Conservation (phyloP, 1,140 invertebrate genomes). For the Drosophila ohnishii region DNA sequence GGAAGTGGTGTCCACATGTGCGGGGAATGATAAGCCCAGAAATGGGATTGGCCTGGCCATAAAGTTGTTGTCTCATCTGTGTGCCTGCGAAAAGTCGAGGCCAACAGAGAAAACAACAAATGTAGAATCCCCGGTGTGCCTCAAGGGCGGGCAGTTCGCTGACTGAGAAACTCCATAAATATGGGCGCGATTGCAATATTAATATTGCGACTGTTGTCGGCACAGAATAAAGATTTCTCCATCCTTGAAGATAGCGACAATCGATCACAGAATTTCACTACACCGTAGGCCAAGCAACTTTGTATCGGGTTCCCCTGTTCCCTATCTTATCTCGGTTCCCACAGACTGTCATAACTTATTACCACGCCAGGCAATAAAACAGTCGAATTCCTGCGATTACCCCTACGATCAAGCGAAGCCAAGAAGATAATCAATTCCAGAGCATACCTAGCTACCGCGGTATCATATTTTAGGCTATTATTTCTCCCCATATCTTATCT, state of each 20-base stretch:
- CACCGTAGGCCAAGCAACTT: constrained; percentile 7
- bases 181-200: constrained; percentile 33
- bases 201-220: constrained; percentile 1
- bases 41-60: constrained; percentile 40
- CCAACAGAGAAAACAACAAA: constrained; percentile 33
- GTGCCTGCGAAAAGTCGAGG: constrained; percentile 49
- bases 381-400: constrained; percentile 27
- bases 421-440: constrained; percentile 13
- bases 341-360: constrained; percentile 44
- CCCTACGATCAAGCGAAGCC: constrained; percentile 5
- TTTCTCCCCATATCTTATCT: constrained; percentile 26
- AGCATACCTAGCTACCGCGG: constrained; percentile 4
- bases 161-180: constrained; percentile 26
- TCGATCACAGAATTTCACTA: constrained; percentile 3
- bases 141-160: constrained; percentile 27
- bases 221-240: constrained; percentile 10
- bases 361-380: constrained; percentile 22
- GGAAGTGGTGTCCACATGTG: constrained; percentile 30
- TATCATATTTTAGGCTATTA: constrained; percentile 10
- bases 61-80: constrained; percentile 37
- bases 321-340: constrained; percentile 39
- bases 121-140: constrained; percentile 28
- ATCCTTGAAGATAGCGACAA: constrained; percentile 24
- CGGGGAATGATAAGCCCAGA: constrained; percentile 25
- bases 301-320: constrained; percentile 9